phyloP scores from a whole-genome alignment of 2,797 vertebrate genomes.

The Bryconaethiops microstoma region DNA sequence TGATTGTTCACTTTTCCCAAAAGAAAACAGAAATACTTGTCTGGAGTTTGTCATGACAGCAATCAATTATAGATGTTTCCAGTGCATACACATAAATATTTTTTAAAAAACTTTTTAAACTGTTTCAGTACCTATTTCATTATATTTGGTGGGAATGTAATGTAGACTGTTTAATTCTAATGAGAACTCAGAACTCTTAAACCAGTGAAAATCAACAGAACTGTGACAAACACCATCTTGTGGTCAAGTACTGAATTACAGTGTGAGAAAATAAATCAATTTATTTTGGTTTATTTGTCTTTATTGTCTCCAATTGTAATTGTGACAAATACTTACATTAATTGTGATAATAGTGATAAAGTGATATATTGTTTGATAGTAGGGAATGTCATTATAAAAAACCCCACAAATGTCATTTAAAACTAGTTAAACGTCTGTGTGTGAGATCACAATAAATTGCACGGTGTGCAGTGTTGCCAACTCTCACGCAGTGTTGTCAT shows the following conservation, averaged over 20 bases:
- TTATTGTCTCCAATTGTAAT: background rate
- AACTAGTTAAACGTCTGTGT: no score
- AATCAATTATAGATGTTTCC: background rate
- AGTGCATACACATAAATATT: background rate
- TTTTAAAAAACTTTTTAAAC: background rate
- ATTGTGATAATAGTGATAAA: background rate
- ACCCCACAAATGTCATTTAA: no score
- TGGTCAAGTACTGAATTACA: background rate
- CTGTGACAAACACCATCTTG: slow-evolving; percentile 26
- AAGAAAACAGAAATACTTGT: background rate
- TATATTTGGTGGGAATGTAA: background rate
- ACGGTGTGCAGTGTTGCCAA: no score
- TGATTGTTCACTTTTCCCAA: no score
- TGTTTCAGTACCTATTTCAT: background rate
- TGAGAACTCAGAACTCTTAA: background rate
- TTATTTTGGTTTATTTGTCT: background rate
- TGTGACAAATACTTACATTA: background rate
- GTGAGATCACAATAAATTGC: no score
- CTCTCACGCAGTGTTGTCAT: no score
- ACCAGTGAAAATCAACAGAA: background rate
- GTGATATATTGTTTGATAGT: background rate
- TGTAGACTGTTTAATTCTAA: background rate
- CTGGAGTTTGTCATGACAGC: background rate
- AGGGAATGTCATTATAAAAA: background rate
- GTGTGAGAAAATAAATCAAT: background rate